Evolutionary conservation across 2,797 vertebrate genomes (phyloP), one percentile per base, ranked within the genome.

Genomic region (Falco columbarius): DNA sequence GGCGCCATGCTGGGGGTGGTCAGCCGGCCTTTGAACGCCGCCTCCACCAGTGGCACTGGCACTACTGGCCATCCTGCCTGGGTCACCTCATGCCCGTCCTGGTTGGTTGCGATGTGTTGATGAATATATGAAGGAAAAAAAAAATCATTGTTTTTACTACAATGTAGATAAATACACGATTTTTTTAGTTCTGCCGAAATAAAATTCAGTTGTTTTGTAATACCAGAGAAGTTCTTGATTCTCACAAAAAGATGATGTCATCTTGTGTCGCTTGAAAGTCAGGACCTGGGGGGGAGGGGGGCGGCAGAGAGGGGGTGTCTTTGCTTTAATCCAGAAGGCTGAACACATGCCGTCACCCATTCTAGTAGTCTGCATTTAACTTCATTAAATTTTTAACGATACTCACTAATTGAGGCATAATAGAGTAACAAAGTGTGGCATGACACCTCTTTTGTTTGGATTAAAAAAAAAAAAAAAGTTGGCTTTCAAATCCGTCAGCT

Each of bases 151-250:
- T 97, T 97, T 98, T 98, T 97, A 97, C 93, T 97, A 96, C 86
- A 44, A 84, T 98, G 97, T 98, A 98, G 98, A 98, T 94, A 97
- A 97, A 97, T 92, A 87, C 49, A 91, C 5, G 8, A 61, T 81
- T 93, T 92, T 92, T 96, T 96, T 96, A 98, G 96, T 98, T 97
- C 95, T 98, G 96, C 97, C 77, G 3, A 97, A 98, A 98, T 98
- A 98, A 98, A 97, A 93, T 91, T 68, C 59, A 3, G 13, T 93
- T 95, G 95, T 96, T 98, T 98, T 98, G 96, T 97, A 97, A 95
- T 81, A 86, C 59, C 8, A 10, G 96, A 93, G 81, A 67, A 95
- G 89, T 97, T 81, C 27, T 94, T 96, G 72, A 75, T 51, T 91
- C 49, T 92, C 67, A 51, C 52, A 7, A 32, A 49, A 30, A 19